A percentile compares a stretch with the other conserved stretches of the same genome.
phyloP scores from a whole-genome alignment of 2,797 vertebrate species.

The Helicolenus hilgendorfi region DNA sequence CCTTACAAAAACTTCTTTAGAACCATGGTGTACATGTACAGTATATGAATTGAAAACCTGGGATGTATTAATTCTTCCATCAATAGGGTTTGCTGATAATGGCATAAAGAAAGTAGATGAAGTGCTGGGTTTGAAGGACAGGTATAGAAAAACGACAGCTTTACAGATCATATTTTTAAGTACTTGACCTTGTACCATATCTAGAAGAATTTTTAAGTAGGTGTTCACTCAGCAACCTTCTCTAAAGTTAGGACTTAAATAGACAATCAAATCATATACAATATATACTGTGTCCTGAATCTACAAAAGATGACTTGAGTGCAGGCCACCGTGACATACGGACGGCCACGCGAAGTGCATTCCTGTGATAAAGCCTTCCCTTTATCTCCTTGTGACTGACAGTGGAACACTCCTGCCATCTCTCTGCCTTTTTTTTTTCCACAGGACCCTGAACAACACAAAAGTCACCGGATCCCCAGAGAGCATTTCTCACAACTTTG shows the following conservation, averaged over 20 bases:
- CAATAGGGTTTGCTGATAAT: background rate
- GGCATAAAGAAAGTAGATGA: background rate
- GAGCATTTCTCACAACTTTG: conserved; percentile 87
- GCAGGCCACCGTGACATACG: conserved; percentile 18
- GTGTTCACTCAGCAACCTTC: background rate
- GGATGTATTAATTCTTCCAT: background rate
- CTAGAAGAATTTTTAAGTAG: background rate
- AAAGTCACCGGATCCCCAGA: conserved; percentile 83
- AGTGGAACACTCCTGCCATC: conserved; percentile 63
- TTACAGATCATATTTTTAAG: background rate
- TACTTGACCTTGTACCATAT: background rate
- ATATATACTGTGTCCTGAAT: conserved; percentile 4
- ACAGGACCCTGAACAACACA: conserved; percentile 70
- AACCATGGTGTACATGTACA: background rate
- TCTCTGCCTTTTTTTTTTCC: conserved; percentile 52
- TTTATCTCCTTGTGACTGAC: conserved; percentile 73
- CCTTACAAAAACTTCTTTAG: background rate
- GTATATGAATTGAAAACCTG: background rate
- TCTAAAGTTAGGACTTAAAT: background rate
- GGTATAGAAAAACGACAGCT: background rate
- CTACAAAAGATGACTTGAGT: conserved; percentile 27
- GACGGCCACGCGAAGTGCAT: conserved; percentile 23
- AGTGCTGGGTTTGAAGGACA: background rate
- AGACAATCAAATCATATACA: background rate
- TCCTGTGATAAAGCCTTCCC: conserved; percentile 64